phyloP scores from a whole-genome alignment of 2,888 invertebrate genomes.

The Folsomia candida region DNA sequence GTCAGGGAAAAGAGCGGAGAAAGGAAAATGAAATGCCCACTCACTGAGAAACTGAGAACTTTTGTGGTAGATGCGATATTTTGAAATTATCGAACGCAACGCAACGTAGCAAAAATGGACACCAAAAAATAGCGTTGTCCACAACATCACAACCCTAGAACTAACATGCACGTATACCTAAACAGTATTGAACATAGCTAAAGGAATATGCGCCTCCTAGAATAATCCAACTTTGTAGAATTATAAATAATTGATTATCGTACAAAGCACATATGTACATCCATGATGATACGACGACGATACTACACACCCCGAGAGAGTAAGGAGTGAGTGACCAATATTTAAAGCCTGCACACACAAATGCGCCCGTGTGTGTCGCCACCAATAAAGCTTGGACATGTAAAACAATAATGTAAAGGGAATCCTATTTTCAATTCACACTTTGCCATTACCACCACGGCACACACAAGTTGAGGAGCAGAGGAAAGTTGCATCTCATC shows the following conservation, averaged over 20 bases:
- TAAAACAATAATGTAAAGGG: constrained; percentile 16
- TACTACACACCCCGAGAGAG: not conserved
- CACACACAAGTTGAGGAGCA: not conserved
- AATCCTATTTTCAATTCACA: constrained; percentile 43
- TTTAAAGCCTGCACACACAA: not conserved
- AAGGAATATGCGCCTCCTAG: too few relatives aligned
- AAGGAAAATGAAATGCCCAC: constrained; percentile 51
- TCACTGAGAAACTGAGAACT: too few relatives aligned
- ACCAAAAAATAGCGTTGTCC: too few relatives aligned
- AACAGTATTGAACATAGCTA: too few relatives aligned
- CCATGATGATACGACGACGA: too few relatives aligned
- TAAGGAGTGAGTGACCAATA: not conserved
- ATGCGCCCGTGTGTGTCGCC: not conserved
- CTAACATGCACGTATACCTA: too few relatives aligned
- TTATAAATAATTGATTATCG: not conserved
- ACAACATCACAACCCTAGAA: too few relatives aligned
- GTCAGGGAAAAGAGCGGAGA: constrained; percentile 19
- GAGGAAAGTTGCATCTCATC: not conserved
- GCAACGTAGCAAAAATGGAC: too few relatives aligned
- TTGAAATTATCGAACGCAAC: too few relatives aligned
- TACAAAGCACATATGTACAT: not conserved
- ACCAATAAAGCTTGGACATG: not conserved
- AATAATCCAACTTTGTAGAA: too few relatives aligned
- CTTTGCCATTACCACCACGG: not conserved
- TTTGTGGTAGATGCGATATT: too few relatives aligned